Percentiles rank a stretch among this genome's conserved stretches.
Evolutionary conservation across 2,113 vertebrate genomes (phyloP).

Genomic region (Rallus limicola): DNA sequence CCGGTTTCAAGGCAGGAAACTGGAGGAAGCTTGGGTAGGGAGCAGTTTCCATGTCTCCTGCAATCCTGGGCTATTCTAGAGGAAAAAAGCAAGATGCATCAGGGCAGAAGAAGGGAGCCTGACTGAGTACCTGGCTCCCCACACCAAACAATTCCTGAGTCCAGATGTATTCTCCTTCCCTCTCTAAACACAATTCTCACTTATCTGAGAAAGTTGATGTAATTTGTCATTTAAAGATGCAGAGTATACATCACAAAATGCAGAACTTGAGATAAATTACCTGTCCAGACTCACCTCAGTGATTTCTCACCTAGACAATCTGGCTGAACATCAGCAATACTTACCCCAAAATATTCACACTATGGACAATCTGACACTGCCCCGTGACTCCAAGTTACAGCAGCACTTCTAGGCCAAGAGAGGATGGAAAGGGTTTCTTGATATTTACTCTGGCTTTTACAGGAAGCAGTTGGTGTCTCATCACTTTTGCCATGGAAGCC

Average conservation of each 20-base stretch:
- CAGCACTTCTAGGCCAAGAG: neutral
- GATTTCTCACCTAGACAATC: neutral
- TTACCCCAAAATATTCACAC: neutral
- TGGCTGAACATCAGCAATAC: neutral
- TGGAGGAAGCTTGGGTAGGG: neutral
- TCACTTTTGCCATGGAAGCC: neutral
- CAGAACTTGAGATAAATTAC: neutral
- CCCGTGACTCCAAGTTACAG: neutral
- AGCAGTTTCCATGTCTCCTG: neutral
- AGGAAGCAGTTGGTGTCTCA: neutral
- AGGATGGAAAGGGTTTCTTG: neutral
- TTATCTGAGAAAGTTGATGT: neutral
- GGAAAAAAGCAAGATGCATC: neutral
- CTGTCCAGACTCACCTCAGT: neutral
- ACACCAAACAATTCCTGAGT: neutral
- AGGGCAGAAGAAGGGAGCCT: neutral
- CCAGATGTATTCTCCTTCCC: neutral
- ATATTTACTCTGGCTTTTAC: neutral
- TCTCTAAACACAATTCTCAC: neutral
- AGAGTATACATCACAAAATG: neutral
- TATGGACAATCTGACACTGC: neutral
- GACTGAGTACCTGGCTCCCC: no score
- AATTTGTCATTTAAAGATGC: neutral
- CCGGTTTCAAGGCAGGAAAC: neutral
- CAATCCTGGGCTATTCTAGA: neutral